Percentiles rank a stretch among this genome's conserved stretches.
These are phyloP conservation scores for Enteromius treurensis DNA, from an alignment of 2,797 vertebrate species.

Conservation along the genomic window DNA sequence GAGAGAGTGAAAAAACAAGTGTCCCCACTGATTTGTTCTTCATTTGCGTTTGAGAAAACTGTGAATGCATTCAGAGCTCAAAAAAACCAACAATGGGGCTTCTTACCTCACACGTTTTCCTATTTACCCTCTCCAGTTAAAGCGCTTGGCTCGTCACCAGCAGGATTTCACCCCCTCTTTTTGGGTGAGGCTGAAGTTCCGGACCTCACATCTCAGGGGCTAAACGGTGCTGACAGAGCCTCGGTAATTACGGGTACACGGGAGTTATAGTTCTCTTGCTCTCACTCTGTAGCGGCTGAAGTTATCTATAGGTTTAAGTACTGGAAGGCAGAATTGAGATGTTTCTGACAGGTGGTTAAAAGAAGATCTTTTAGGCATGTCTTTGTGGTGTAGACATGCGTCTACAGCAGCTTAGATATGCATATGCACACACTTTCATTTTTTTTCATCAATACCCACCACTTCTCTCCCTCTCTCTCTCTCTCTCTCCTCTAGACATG, in stretches of 20 bases:
- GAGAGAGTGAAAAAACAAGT: constrained; percentile 30
- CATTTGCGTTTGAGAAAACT: constrained; percentile 61
- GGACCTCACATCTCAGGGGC: constrained; percentile 52
- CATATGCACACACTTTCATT: constrained; percentile 26
- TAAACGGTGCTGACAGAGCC: constrained; percentile 33
- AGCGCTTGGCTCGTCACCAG: constrained; percentile 35
- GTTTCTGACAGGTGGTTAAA: constrained; percentile 33
- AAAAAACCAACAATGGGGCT: constrained; percentile 58
- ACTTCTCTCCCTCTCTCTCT: constrained; percentile 28
- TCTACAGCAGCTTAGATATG: constrained; percentile 23
- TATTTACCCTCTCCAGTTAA: constrained; percentile 42
- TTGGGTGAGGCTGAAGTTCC: constrained; percentile 44
- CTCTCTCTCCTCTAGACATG: constrained; percentile 30
- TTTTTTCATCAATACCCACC: constrained; percentile 19
- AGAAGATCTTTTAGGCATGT: constrained; percentile 13
- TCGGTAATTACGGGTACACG: constrained; percentile 7
- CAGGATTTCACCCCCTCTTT: constrained; percentile 24
- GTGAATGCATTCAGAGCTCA: constrained; percentile 57
- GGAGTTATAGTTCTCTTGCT: constrained; percentile 45
- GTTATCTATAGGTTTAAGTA: constrained; percentile 40
- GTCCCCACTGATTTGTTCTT: constrained; percentile 51
- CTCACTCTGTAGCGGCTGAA: constrained; percentile 1
- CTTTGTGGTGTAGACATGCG: constrained; percentile 1
- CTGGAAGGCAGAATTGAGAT: constrained; percentile 28
- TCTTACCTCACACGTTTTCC: constrained; percentile 22